phyloP scores from a whole-genome alignment of 2,797 vertebrate genomes.

The Tragopan temminckii region DNA sequence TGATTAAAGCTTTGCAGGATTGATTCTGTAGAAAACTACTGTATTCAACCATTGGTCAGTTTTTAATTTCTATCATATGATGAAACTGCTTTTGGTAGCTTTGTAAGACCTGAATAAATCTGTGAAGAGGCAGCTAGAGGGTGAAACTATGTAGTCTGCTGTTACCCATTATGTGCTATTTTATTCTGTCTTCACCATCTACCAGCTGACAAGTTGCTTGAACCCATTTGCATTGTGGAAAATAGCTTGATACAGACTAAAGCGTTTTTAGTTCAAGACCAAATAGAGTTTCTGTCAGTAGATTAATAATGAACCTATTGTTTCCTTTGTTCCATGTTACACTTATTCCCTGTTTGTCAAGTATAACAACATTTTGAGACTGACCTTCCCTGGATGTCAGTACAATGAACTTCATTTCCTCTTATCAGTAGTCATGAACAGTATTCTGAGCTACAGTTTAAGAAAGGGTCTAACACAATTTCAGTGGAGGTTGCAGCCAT shows the following conservation, averaged over 20 bases:
- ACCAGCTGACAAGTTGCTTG: conserved; percentile 32
- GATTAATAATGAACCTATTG: conserved; percentile 57
- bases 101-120: background rate
- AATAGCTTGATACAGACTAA: background rate
- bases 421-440: background rate
- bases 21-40: background rate
- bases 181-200: background rate
- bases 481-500: background rate
- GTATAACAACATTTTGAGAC: conserved; percentile 59
- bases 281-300: conserved; percentile 19
- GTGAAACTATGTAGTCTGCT: background rate
- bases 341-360: conserved; percentile 16
- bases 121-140: background rate
- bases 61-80: background rate
- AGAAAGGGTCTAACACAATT: background rate
- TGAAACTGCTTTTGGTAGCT: conserved; percentile 6
- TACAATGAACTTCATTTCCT: conserved; percentile 33
- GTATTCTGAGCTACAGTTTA: background rate
- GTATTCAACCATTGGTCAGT: background rate
- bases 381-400: conserved; percentile 56
- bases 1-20: background rate
- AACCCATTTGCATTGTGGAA: conserved; percentile 12
- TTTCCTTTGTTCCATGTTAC: conserved; percentile 30
- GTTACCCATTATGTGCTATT: background rate
- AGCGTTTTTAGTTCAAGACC: background rate